phyloP scores from a whole-genome alignment of 2,797 vertebrate genomes.

The Podarcis siculus region DNA sequence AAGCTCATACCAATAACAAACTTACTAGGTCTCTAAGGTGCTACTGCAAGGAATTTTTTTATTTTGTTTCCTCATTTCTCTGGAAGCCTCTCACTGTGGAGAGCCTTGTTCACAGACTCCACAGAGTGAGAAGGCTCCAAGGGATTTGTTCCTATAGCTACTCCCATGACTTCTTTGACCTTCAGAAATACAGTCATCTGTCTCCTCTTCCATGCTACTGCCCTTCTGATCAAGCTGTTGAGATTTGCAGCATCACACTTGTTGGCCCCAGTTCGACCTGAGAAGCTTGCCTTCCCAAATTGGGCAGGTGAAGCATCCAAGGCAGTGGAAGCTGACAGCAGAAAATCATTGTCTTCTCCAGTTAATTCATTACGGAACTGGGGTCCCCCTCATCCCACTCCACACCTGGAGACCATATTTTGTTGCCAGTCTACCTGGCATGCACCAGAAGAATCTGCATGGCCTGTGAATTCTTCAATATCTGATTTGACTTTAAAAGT shows the following conservation, averaged over 20 bases:
- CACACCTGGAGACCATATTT: not conserved
- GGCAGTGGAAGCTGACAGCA: not conserved
- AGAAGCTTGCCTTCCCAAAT: not conserved
- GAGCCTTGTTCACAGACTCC: not conserved
- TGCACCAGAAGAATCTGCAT: not conserved
- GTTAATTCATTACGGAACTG: not conserved
- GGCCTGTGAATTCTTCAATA: not conserved
- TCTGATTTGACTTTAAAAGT: constrained; percentile 51
- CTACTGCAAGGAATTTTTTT: too few relatives aligned
- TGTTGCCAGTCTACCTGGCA: not conserved
- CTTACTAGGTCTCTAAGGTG: too few relatives aligned
- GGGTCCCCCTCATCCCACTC: not conserved
- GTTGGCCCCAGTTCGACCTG: not conserved
- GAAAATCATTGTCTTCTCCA: not conserved
- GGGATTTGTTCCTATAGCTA: not conserved
- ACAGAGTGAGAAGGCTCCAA: too few relatives aligned
- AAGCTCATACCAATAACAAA: too few relatives aligned
- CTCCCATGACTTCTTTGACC: too few relatives aligned
- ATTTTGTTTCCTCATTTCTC: too few relatives aligned
- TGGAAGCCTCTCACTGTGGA: not conserved
- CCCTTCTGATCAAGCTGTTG: not conserved
- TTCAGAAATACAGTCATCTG: not conserved
- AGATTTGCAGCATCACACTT: not conserved
- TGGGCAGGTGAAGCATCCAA: not conserved
- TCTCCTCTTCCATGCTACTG: too few relatives aligned